Evolutionary conservation across 2,888 invertebrate genomes (phyloP).

Genomic region (Mesoligia furuncula): DNA sequence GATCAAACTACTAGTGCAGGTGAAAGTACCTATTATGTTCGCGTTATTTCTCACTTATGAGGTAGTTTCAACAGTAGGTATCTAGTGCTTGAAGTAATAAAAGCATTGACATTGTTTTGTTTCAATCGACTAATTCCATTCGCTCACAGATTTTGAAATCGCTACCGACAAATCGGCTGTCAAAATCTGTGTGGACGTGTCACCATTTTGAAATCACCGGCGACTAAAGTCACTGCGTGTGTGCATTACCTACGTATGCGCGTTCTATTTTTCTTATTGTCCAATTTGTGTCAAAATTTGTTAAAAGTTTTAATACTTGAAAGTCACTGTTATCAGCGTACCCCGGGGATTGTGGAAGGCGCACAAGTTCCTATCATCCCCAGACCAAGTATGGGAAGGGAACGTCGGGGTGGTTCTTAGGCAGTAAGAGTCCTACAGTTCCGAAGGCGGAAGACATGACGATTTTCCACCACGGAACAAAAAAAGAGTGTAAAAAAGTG

Average conservation of each 20-base stretch:
- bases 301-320: no score
- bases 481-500: no score
- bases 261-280: neutral
- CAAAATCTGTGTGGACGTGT: neutral
- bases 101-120: neutral
- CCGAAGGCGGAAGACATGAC: no score
- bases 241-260: neutral
- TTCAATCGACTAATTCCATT: neutral
- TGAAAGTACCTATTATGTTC: slow-evolving; percentile 31
- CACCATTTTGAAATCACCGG: neutral
- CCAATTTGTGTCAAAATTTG: neutral
- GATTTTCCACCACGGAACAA: no score
- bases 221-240: neutral
- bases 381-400: neutral
- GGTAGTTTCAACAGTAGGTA: neutral
- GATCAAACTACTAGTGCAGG: slow-evolving; percentile 29
- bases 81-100: neutral
- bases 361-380: neutral
- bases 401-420: neutral
- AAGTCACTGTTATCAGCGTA: neutral
- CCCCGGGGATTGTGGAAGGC: neutral
- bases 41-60: slow-evolving; percentile 12
- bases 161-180: neutral
- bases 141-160: neutral
- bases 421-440: neutral